phyloP scores from a whole-genome alignment of 2,888 invertebrate genomes.

The Caenorhabditis wallacei region DNA sequence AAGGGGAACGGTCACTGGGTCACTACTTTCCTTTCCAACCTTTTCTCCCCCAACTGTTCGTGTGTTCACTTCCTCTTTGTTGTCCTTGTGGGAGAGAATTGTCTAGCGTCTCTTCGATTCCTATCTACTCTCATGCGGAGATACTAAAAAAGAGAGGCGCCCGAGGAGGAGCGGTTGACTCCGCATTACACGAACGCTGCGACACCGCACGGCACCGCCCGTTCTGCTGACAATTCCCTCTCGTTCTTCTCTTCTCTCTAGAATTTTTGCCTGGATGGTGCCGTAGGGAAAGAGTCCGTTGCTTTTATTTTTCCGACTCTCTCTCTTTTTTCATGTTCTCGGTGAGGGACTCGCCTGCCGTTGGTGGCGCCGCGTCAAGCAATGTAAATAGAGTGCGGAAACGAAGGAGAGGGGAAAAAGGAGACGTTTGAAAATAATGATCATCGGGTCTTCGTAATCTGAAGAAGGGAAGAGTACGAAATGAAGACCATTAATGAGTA shows the following conservation, averaged over 20 bases:
- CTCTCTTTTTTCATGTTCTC: constrained; percentile 5
- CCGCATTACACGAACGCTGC: constrained; percentile 56
- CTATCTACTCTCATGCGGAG: not conserved
- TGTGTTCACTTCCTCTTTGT: constrained; percentile 54
- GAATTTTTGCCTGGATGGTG: not conserved
- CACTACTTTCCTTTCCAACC: constrained; percentile 32
- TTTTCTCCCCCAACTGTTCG: constrained; percentile 39
- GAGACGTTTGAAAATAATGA: not conserved
- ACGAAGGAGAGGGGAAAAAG: not conserved
- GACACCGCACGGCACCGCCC: constrained; percentile 62
- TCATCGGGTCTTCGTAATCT: no score
- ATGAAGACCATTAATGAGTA: no score
- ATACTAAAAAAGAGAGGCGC: constrained; percentile 32
- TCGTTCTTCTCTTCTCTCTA: constrained; percentile 3
- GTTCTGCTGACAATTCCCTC: constrained; percentile 34
- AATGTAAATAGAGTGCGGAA: constrained; percentile 20
- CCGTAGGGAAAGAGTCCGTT: not conserved
- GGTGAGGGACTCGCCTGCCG: constrained; percentile 1
- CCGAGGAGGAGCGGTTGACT: constrained; percentile 55
- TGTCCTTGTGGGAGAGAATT: constrained; percentile 47
- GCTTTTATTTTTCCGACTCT: no score
- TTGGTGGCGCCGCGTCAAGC: constrained; percentile 1
- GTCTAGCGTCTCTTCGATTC: constrained; percentile 11
- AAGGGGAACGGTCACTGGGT: constrained; percentile 49
- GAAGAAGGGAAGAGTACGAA: not conserved